phyloP scores from a whole-genome alignment of 2,113 vertebrate species.

The Etheostoma cragini region DNA sequence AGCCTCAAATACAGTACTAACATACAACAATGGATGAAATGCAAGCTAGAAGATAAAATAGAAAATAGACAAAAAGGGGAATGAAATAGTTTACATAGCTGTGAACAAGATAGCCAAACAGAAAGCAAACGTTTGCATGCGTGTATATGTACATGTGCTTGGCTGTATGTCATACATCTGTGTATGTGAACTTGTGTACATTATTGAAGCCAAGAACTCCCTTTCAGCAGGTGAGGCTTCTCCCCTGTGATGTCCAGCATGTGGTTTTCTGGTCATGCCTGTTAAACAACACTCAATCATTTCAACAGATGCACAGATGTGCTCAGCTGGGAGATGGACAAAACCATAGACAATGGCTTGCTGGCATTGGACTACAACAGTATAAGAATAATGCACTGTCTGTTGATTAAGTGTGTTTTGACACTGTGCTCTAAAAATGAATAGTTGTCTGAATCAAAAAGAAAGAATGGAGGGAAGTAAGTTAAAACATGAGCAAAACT shows the following conservation, averaged over 20 bases:
- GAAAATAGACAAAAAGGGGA: not conserved
- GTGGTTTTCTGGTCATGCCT: slow-evolving; percentile 77
- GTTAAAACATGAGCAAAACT: not conserved
- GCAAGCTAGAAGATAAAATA: not conserved
- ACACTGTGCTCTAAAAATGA: not conserved
- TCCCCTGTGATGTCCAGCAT: slow-evolving; percentile 75
- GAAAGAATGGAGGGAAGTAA: not conserved
- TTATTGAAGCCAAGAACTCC: slow-evolving; percentile 41
- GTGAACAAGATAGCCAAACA: slow-evolving; percentile 1
- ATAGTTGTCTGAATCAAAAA: slow-evolving; percentile 11
- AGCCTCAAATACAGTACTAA: slow-evolving; percentile 1
- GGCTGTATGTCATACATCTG: slow-evolving; percentile 39
- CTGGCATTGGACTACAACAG: not conserved
- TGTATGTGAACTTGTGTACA: slow-evolving; percentile 51
- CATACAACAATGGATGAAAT: not conserved
- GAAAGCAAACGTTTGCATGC: not conserved
- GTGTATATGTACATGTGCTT: slow-evolving; percentile 13
- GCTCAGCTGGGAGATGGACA: slow-evolving; percentile 56
- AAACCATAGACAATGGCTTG: slow-evolving; percentile 23
- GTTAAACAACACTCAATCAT: slow-evolving; percentile 72
- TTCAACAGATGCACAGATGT: slow-evolving; percentile 73
- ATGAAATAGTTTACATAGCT: not conserved
- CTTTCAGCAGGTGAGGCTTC: slow-evolving; percentile 75
- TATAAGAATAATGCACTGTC: not conserved
- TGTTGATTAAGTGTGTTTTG: not conserved